Evolutionary conservation across 2,113 vertebrate species (phyloP).

Genomic region (Cebidichthys violaceus): DNA sequence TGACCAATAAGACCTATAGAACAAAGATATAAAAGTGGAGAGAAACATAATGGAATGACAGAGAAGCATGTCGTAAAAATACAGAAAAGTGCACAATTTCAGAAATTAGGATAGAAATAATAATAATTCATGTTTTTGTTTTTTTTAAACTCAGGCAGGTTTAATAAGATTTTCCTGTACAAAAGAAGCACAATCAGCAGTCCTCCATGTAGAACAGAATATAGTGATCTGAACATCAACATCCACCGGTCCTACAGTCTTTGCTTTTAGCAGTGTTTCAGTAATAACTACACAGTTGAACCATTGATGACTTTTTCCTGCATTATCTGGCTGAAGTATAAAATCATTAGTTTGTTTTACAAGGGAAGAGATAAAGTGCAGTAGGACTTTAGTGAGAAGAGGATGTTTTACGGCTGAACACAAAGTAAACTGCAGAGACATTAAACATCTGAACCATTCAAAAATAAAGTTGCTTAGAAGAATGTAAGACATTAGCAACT

Average conservation of each 20-base stretch:
- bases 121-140: too few species aligned
- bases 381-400: not conserved
- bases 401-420: not conserved
- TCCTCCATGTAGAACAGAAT: not conserved
- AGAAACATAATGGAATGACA: not conserved
- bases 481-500: not conserved
- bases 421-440: not conserved
- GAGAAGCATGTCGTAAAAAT: not conserved
- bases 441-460: not conserved
- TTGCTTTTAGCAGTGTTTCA: not conserved
- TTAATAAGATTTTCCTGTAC: not conserved
- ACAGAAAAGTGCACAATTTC: not conserved
- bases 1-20: not conserved
- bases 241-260: not conserved
- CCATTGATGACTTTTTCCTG: accelerated
- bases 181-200: not conserved
- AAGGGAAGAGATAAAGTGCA: slow-evolving; percentile 45
- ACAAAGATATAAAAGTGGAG: not conserved
- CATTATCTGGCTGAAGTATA: too few species aligned
- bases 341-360: not conserved
- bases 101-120: not conserved
- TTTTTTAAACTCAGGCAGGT: not conserved
- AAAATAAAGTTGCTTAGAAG: not conserved
- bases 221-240: not conserved
- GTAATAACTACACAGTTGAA: not conserved